Base-by-base conservation (phyloP, 2,888 invertebrate species). In the Odontomyia ornata region DNA sequence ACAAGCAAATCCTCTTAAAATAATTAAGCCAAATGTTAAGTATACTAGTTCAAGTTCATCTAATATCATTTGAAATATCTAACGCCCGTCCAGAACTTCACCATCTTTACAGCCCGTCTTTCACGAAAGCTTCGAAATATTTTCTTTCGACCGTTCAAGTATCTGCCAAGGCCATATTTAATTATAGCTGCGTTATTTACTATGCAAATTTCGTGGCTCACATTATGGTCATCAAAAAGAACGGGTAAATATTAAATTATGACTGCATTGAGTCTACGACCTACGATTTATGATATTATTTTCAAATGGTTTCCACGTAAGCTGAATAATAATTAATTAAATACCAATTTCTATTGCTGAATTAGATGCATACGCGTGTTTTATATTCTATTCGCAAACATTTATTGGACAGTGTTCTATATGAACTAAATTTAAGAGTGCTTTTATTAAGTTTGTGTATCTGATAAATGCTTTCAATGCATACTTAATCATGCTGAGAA, bases 281-380 rank as follows among this genome's bases (percentile, higher is more conserved):
- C 52, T n/a, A 52, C 52, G 52, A 52, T 52, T 52, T 9, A 52
- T 18, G 52, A 52, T n/a, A 52, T n/a, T 52, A 52, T 52, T 52
- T 52, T 52, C 36, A 52, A 52, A 52, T 52, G 52, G 18, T 15
- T 9, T 4, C 52, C 52, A 52, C 52, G 52, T 52, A 52, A 18
- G n/a, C 52, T n/a, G 52, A 52, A 52, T 52, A 18, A 52, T 52
- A 15, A 52, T 52, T 9, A 13, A 52, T 52, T 52, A 52, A 52
- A 52, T 52, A 15, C 52, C 52, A n/a, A 52, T 52, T 52, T 52
- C 52, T 52, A 52, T 9, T 15, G 13, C 52, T 18, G 52, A 52
- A 13, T 13, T 18, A 4, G 13, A 52, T 4, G 5, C 3, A 36
- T 9, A 36, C 9, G 3, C 36, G 5, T 18, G 13, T 52, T 9